Evolutionary conservation across 64 coral and sea anemone species (phyloP), one percentile per base, ranked within the genome.

Genomic region (Astreopora myriophthalma): DNA sequence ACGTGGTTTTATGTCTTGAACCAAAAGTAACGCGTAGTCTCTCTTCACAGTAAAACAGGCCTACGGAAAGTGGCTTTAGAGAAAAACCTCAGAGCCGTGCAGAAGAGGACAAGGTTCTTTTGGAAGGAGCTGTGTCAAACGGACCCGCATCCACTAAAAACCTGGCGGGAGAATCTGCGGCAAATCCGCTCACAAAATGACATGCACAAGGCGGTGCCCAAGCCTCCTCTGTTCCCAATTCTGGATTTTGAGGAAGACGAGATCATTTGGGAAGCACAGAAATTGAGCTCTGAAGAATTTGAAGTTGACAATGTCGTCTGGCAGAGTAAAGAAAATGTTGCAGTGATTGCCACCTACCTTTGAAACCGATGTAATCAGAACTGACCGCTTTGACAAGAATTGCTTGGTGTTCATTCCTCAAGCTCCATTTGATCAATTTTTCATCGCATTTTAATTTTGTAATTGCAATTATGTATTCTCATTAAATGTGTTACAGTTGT

Each of bases 101-200:
- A 82, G 31, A 82, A 58, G 31, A 64, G 25, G 29, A 20, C 19
- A 13, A 38, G 34, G 0, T 82, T 82, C 30, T 82, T 82, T n/a
- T 63, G 79, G 52, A 37, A 35, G 8, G 79, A 82, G 3, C 19
- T 82, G 31, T 3, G 46, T n/a, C n/a, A n/a, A 27, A 28, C 1
- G 12, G 29, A n/a, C 9, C 16, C 49, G 16, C 20, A 35, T 82
- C 17, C 55, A 22, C 33, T 32, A 11, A 58, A 82, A 82, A 37
- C 25, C 13, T 82, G 79, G 79, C 52, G 57, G 11, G 78, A 81
- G 36, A 81, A 81, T 37, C 78, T 81, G 17, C 78, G 78, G 19
- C 55, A 2, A n/a, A 8, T 82, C 19, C 79, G 79, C 32, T 82
- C 79, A 64, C 52, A 38, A 55, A 82, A 36, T 39, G 79, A 82